Percentiles rank a stretch among this genome's conserved stretches.
Evolutionary conservation across 1,140 invertebrate genomes (phyloP).

Genomic region (Zaprionus camerounensis): DNA sequence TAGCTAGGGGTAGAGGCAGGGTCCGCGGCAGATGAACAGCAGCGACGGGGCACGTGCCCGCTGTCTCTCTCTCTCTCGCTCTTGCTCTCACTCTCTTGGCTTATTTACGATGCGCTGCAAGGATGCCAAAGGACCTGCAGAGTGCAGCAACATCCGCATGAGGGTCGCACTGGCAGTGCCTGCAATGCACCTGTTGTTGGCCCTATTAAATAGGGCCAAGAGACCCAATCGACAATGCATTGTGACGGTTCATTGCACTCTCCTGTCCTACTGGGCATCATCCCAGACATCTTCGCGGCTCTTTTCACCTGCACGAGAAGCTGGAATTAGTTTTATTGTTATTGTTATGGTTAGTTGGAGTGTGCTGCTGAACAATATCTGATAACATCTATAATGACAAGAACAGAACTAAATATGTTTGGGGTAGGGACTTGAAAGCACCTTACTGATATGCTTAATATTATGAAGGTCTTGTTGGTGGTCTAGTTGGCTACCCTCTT

Average conservation of each 20-base stretch:
- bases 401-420: background rate
- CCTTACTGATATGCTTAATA: background rate
- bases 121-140: conserved; percentile 40
- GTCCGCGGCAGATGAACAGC: conserved; percentile 1
- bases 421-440: background rate
- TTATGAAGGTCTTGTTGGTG: no score
- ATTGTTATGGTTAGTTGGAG: background rate
- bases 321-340: conserved; percentile 8
- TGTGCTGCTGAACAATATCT: background rate
- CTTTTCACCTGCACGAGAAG: conserved; percentile 1
- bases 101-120: conserved; percentile 49
- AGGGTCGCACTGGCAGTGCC: conserved; percentile 12
- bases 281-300: background rate
- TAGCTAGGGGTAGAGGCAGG: background rate
- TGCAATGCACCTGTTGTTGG: conserved; percentile 46
- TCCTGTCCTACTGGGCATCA: conserved; percentile 5
- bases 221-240: conserved; percentile 13
- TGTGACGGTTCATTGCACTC: conserved; percentile 14
- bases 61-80: background rate
- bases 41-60: conserved; percentile 40
- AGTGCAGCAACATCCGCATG: conserved; percentile 36
- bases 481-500: no score
- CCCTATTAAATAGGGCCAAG: conserved; percentile 40
- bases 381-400: background rate
- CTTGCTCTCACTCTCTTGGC: background rate